Percentiles rank a stretch among this genome's conserved stretches.
Conservation (phyloP, 2,797 vertebrate genomes). For the Chiroxiphia lanceolata region DNA sequence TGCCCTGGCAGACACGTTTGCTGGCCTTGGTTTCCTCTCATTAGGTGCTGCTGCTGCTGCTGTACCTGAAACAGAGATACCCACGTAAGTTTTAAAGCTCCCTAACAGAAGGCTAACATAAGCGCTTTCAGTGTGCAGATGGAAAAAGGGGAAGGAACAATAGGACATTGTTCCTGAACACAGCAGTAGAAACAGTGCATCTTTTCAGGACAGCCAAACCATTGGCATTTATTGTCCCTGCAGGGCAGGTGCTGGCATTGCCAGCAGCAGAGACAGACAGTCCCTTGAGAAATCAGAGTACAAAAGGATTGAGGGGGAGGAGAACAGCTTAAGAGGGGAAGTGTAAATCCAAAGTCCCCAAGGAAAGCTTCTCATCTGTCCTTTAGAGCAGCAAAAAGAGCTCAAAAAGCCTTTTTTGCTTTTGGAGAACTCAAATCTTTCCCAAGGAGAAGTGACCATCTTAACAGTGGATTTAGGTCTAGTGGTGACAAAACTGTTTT, state of each 20-base stretch:
- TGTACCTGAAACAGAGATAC: not conserved
- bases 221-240: not conserved
- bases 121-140: not conserved
- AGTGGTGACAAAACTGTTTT: not conserved
- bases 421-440: not conserved
- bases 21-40: slow-evolving; percentile 71
- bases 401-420: not conserved
- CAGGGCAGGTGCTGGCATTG: not conserved
- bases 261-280: not conserved
- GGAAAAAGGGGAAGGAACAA: not conserved
- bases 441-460: not conserved
- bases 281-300: not conserved
- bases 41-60: slow-evolving; percentile 31
- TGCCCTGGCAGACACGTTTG: slow-evolving; percentile 74
- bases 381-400: not conserved
- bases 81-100: not conserved
- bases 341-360: not conserved
- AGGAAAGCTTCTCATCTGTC: not conserved
- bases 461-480: not conserved
- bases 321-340: not conserved
- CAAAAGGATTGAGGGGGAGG: not conserved
- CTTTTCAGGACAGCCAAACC: not conserved
- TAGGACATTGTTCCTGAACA: not conserved
- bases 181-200: fast-evolving
- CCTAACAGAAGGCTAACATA: not conserved